Base-by-base conservation (phyloP, 2,888 invertebrate species). In the Nyleta sp. region DNA sequence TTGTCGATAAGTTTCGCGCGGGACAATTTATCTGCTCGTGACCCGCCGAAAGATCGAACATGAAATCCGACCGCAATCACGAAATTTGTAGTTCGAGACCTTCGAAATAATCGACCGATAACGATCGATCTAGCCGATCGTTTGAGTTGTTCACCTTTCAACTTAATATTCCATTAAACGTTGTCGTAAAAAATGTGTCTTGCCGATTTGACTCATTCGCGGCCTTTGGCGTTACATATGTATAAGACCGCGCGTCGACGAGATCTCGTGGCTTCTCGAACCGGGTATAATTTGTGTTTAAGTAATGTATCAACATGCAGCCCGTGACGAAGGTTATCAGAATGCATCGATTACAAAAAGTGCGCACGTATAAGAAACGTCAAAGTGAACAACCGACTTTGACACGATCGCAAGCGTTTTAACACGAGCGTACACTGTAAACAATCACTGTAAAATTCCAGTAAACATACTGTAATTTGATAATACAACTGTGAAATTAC, bases 321-420 rank as follows among this genome's bases (percentile, higher is more conserved):
- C 28, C 48, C 48, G 46, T 53, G 64, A 67, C 35, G 50, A 65
- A 60, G 53, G 70, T 72, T 59, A 74, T 79, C 75, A 60, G 70
- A 71, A 80, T 73, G 73, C 62, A 77, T 20, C 35, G 62, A 65
- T 44, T 50, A 64, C 46, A 77, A 77, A 46, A 52, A 80, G 57
- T 64, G 46, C 71, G 70, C 72, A 65, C 73, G 72, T 64, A 80
- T 74, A 73, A 60, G 73, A 78, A 80, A 50, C 70, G 75, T 70
- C 77, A 82, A 82, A 81, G 85, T 83, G 83, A 85, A 85, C 80
- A 85, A 84, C 83, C 85, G 86, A 80, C 84, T 64, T 84, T 85
- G 85, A 85, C 86, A 83, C 76, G 82, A 71, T 73, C 82, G 33
- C 18, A 80, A 78, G 31, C 17, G 17, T 2, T 52, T 52, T 52